Evolutionary conservation across 2,113 vertebrate species (phyloP), one percentile per base, ranked within the genome.

Genomic region (Charina bottae): DNA sequence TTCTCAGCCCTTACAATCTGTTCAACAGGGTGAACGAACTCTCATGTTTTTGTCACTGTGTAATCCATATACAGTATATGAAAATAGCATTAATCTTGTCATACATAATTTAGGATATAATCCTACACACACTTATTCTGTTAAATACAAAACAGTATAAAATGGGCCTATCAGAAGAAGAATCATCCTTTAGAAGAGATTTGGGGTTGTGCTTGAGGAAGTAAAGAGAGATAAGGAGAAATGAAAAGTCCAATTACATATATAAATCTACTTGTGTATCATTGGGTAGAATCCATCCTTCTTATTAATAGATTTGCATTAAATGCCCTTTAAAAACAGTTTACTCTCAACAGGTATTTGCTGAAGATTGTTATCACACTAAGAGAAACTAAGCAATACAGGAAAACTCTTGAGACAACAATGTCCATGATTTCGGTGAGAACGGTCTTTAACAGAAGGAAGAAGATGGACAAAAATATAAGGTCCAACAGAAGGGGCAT

Each of bases 331-430:
- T 90, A 83, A 83, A 60, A 59, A 46, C 17, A 83, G 17, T 24
- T 55, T 55, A 83, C 64, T 13, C 23, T 89, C n/a, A 56, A 12
- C 11, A 55, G 8, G 33, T 78, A 56, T 3, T 24, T 58, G 6
- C 17, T 68, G 88, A 24, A 21, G n/a, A 84, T n/a, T 21, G 23
- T 88, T 90, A 19, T 23, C 7, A 17, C 7, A 83, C 10, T 78
- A 64, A 37, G 24, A 28, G 26, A 90, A 56, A 5, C 46, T 2
- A 5, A 91, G 33, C 17, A 87, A 2, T 12, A 56, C 17, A 92
- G 46, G 0, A 86, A 95, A 89, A 95, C 58, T 64, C 12, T 60
- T 10, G 46, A 42, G 58, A 46, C 37, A 64, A 93, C 53, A 11
- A 2, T 89, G 85, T 87, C 94, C 26, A 55, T 55, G 54, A 87